Conservation (phyloP, 2,888 invertebrate species). For the Morpho helenor region DNA sequence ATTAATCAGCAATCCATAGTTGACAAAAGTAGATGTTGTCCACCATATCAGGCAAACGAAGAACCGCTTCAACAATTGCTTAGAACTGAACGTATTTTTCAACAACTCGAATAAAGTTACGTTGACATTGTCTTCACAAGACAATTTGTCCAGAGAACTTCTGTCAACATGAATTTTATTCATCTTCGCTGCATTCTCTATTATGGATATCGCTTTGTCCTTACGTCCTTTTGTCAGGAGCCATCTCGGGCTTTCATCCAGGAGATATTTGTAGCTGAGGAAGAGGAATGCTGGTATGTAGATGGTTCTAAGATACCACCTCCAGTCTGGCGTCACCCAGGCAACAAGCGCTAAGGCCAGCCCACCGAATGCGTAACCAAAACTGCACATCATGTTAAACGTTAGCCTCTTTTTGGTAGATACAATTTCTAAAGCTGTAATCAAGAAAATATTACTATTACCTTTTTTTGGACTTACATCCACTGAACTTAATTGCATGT, state of each 20-base stretch:
- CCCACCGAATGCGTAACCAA: conserved; percentile 48
- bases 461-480: too few relatives aligned
- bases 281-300: conserved; percentile 85
- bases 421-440: conserved; percentile 60
- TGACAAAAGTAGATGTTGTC: conserved; percentile 86
- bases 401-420: conserved; percentile 49
- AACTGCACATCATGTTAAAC: conserved; percentile 42
- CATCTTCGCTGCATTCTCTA: conserved; percentile 79
- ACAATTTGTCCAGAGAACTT: conserved; percentile 41
- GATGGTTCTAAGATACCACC: conserved; percentile 80
- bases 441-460: background rate
- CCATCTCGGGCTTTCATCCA: conserved; percentile 90
- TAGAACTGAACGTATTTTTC: conserved; percentile 53
- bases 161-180: conserved; percentile 53
- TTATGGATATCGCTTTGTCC: conserved; percentile 80
- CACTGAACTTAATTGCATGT: too few relatives aligned
- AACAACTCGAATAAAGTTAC: conserved; percentile 40
- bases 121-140: conserved; percentile 39
- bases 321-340: conserved; percentile 82
- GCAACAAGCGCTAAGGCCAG: conserved; percentile 42
- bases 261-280: conserved; percentile 81
- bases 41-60: conserved; percentile 63
- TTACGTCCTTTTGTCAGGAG: conserved; percentile 83
- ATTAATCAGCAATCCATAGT: conserved; percentile 87
- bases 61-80: conserved; percentile 49